phyloP scores from a whole-genome alignment of 2,797 vertebrate genomes.

The Lacerta agilis region DNA sequence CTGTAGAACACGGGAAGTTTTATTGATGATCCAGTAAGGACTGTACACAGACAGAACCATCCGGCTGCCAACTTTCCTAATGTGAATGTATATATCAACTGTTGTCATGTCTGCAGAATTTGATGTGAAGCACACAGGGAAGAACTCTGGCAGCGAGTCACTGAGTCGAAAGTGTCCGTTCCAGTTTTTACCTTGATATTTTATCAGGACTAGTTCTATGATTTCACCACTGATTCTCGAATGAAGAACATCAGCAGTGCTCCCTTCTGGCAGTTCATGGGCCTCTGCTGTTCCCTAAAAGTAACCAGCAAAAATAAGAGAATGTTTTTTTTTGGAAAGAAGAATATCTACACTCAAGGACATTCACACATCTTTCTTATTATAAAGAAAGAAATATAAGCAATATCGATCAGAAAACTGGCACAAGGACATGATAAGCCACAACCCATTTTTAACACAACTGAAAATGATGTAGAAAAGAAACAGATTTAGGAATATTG shows the following conservation, averaged over 20 bases:
- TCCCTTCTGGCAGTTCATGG: slow-evolving; percentile 85
- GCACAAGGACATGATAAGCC: neutral
- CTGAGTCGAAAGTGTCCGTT: slow-evolving; percentile 84
- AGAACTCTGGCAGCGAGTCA: slow-evolving; percentile 85
- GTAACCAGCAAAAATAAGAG: neutral
- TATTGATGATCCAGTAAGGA: slow-evolving; percentile 98
- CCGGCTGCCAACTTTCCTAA: slow-evolving; percentile 65
- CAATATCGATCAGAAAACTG: neutral
- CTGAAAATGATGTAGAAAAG: neutral
- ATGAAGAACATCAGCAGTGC: slow-evolving; percentile 85
- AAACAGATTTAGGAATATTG: neutral
- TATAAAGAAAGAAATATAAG: neutral
- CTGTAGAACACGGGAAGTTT: slow-evolving; percentile 93
- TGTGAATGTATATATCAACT: slow-evolving; percentile 85
- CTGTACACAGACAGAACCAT: slow-evolving; percentile 89
- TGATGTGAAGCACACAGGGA: slow-evolving; percentile 81
- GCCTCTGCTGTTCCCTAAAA: slow-evolving; percentile 86
- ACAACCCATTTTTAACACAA: neutral
- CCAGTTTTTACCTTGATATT: slow-evolving; percentile 94
- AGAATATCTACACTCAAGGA: too few relatives aligned
- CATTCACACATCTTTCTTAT: neutral
- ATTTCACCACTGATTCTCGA: slow-evolving; percentile 86
- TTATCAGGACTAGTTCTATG: slow-evolving; percentile 87
- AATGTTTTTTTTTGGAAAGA: neutral
- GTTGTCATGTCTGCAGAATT: slow-evolving; percentile 74